These are phyloP conservation scores for Sorex araneus DNA, from an alignment of 2,113 vertebrate genomes.

Conservation along the genomic window DNA sequence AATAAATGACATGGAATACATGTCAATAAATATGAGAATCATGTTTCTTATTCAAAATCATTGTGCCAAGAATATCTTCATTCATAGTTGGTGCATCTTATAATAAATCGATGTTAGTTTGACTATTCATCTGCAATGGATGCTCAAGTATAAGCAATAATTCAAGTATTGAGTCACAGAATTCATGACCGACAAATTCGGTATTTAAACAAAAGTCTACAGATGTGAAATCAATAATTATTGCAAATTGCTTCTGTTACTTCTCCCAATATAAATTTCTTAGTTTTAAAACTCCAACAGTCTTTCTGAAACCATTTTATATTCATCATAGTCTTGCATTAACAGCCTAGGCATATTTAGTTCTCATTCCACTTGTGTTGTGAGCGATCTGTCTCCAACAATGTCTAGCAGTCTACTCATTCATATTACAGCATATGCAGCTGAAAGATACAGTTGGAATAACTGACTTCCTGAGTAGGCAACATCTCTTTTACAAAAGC, in stretches of 20 bases:
- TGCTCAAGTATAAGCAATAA: neutral
- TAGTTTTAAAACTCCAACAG: neutral
- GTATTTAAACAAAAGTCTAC: too few relatives aligned
- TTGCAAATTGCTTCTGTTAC: neutral
- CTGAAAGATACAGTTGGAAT: neutral
- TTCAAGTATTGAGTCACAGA: neutral
- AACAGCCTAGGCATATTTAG: neutral
- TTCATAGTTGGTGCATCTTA: neutral
- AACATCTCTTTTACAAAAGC: neutral
- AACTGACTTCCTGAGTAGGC: neutral
- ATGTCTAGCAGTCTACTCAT: neutral
- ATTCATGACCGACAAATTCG: neutral
- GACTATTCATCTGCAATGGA: neutral
- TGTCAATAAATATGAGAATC: neutral
- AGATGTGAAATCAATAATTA: neutral
- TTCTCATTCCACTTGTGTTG: neutral
- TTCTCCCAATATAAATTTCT: neutral
- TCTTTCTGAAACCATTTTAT: neutral
- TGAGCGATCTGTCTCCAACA: neutral
- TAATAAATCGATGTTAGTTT: neutral
- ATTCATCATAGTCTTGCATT: neutral
- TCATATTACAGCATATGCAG: constrained; percentile 3
- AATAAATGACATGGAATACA: neutral
- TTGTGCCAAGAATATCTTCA: neutral
- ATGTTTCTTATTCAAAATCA: neutral